A percentile compares a stretch with the other conserved stretches of the same genome.
phyloP scores from a whole-genome alignment of 2,113 vertebrate species.

The Myanophis thanlyinensis region DNA sequence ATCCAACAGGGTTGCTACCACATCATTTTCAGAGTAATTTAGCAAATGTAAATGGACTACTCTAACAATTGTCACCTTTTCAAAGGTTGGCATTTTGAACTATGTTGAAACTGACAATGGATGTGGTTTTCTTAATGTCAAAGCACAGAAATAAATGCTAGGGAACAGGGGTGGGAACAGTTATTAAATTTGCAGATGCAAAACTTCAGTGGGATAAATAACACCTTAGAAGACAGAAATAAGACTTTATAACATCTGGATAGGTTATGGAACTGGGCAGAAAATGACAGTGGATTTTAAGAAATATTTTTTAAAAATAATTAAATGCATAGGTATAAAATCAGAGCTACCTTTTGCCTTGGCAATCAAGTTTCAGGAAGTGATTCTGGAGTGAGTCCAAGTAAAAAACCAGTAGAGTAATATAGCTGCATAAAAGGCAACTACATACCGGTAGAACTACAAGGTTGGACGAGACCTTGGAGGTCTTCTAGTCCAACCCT shows the following conservation, averaged over 20 bases:
- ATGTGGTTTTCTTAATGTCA: constrained; percentile 75
- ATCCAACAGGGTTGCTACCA: not conserved
- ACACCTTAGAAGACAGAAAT: not conserved
- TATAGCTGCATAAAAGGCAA: not conserved
- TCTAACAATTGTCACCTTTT: constrained; percentile 79
- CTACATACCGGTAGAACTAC: too few relatives aligned
- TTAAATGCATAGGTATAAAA: not conserved
- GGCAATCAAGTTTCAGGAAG: not conserved
- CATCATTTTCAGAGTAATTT: constrained; percentile 62
- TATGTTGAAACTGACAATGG: constrained; percentile 79
- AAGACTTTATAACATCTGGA: not conserved
- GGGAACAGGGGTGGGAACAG: not conserved
- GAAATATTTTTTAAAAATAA: not conserved
- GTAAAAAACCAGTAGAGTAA: not conserved
- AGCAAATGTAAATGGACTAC: constrained; percentile 80
- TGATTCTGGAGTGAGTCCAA: not conserved
- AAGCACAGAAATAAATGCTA: constrained; percentile 60
- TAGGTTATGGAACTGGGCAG: not conserved
- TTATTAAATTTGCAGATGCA: not conserved
- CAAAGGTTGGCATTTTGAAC: constrained; percentile 75
- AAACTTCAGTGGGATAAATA: not conserved
- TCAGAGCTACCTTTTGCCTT: not conserved
- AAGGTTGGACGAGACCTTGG: too few relatives aligned
- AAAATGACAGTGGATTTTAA: not conserved
- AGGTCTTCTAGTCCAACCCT: too few relatives aligned